phyloP scores from a whole-genome alignment of 2,888 invertebrate genomes.

The Masnerella sp. region DNA sequence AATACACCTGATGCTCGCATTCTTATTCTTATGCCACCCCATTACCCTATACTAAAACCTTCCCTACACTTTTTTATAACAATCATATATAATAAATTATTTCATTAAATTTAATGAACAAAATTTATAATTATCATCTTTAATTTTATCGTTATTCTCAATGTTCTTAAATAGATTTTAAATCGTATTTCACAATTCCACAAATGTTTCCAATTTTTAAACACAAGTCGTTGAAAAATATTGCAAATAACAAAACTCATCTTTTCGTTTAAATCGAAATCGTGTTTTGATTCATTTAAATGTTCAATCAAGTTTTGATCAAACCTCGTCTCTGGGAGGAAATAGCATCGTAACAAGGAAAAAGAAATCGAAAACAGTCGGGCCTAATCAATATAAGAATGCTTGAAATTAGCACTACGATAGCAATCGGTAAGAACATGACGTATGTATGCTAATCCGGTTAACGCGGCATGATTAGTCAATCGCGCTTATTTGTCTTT shows the following conservation, averaged over 20 bases:
- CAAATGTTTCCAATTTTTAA: too few relatives aligned
- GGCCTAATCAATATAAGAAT: constrained; percentile 1
- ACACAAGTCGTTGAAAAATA: too few relatives aligned
- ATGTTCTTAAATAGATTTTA: too few relatives aligned
- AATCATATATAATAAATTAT: neutral
- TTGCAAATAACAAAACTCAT: too few relatives aligned
- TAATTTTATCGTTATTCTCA: too few relatives aligned
- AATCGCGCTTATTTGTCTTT: constrained; percentile 6
- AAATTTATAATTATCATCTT: too few relatives aligned
- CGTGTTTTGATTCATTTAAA: too few relatives aligned
- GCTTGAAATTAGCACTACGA: constrained; percentile 22
- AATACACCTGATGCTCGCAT: constrained; percentile 36
- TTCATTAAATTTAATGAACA: too few relatives aligned
- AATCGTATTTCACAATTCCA: too few relatives aligned
- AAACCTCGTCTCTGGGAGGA: neutral
- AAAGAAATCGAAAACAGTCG: neutral
- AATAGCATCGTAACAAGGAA: neutral
- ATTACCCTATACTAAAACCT: neutral
- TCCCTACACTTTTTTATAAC: neutral
- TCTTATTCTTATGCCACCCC: constrained; percentile 11
- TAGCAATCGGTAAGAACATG: constrained; percentile 8
- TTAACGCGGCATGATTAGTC: constrained; percentile 27
- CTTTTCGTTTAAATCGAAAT: too few relatives aligned
- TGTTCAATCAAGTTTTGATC: too few relatives aligned
- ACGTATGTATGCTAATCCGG: constrained; percentile 39